A percentile compares a stretch with the other conserved stretches of the same genome.
Conservation (phyloP, 2,797 vertebrate genomes). For the Gymnocypris eckloni region DNA sequence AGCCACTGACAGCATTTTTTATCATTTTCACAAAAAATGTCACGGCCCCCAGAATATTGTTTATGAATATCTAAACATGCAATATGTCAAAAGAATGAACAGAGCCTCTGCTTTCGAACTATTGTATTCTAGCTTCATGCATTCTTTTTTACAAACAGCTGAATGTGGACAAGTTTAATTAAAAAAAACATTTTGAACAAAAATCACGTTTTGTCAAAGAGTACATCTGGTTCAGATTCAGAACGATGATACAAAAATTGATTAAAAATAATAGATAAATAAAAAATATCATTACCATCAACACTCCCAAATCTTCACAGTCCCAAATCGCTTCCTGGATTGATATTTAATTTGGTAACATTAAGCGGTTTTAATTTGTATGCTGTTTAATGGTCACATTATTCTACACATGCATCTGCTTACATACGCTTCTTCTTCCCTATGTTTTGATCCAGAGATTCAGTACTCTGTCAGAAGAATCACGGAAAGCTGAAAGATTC, state of each 20-base stretch:
- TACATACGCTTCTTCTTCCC: not conserved
- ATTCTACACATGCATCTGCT: no score
- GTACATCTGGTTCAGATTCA: not conserved
- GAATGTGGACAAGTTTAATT: not conserved
- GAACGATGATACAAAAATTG: no score
- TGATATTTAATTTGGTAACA: not conserved
- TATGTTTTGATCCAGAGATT: not conserved
- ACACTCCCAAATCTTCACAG: not conserved
- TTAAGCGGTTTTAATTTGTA: not conserved
- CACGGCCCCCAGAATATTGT: not conserved
- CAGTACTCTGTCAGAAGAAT: no score
- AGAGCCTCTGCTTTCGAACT: not conserved
- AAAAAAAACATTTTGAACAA: not conserved
- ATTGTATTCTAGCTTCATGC: not conserved
- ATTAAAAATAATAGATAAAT: no score
- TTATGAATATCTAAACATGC: not conserved
- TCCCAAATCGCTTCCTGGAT: not conserved
- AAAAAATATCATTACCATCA: not conserved
- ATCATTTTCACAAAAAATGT: not conserved
- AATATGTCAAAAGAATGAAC: not conserved
- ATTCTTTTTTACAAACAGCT: not conserved
- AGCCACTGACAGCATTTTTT: not conserved
- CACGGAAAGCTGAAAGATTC: no score
- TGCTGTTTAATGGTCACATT: not conserved
- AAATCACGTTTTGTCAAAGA: not conserved